Percentiles rank a stretch among this genome's conserved stretches.
phyloP scores from a whole-genome alignment of 2,797 vertebrate genomes.

The Chiloscyllium punctatum region DNA sequence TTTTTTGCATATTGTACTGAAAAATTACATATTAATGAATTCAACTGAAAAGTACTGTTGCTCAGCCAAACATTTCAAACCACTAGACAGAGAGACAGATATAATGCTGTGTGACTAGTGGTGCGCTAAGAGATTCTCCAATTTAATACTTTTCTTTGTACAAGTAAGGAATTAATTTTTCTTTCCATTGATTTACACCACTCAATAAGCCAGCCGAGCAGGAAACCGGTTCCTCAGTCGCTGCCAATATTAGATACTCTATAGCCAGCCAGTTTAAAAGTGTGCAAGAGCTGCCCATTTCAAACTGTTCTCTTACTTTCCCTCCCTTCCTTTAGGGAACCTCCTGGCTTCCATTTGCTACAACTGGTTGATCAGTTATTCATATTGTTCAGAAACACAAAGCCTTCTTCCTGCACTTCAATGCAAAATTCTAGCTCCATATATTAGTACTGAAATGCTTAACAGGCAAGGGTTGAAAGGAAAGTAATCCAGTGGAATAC shows the following conservation, averaged over 20 bases:
- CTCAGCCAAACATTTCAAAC: neutral
- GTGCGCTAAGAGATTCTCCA: neutral
- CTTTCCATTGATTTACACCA: conserved; percentile 29
- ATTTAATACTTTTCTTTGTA: neutral
- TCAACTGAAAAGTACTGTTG: neutral
- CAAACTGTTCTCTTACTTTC: conserved; percentile 1
- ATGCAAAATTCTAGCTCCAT: neutral
- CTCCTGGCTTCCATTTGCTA: neutral
- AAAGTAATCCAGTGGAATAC: neutral
- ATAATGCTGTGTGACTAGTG: neutral
- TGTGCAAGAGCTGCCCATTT: neutral
- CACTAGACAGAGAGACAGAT: neutral
- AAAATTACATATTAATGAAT: neutral
- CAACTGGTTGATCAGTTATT: neutral
- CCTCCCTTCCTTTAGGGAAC: conserved; percentile 20
- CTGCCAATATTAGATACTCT: neutral
- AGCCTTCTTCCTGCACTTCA: neutral
- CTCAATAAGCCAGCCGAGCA: neutral
- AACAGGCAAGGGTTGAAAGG: neutral
- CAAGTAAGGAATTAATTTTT: neutral
- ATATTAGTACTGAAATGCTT: neutral
- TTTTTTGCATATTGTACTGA: neutral
- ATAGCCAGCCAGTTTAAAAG: neutral
- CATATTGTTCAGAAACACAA: neutral
- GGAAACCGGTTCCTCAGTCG: conserved; percentile 13